Percentiles rank a stretch among this genome's conserved stretches.
Evolutionary conservation across 2,797 vertebrate genomes (phyloP).

Genomic region (Pipistrellus pipistrellus): DNA sequence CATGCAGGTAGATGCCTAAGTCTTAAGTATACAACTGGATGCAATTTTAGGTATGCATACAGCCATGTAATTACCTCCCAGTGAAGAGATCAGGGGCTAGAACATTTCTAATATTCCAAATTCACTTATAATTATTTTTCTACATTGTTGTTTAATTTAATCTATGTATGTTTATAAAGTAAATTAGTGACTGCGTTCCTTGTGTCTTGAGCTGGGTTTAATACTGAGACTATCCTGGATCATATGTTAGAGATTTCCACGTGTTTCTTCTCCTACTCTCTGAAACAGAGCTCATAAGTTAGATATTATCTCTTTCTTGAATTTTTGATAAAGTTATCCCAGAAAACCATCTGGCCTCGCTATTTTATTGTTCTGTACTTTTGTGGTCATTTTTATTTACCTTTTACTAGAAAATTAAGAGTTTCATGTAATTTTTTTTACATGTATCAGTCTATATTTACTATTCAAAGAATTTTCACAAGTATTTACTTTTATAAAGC

Average conservation of each 20-base stretch:
- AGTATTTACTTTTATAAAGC: background rate
- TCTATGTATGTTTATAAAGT: background rate
- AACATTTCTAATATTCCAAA: background rate
- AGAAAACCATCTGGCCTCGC: background rate
- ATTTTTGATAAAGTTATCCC: background rate
- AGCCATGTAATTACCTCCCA: background rate
- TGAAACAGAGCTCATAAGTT: background rate
- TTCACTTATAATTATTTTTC: background rate
- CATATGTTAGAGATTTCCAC: background rate
- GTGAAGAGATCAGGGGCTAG: background rate
- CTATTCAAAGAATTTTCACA: background rate
- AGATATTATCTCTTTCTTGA: background rate
- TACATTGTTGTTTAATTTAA: background rate
- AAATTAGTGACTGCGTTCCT: background rate
- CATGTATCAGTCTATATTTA: background rate
- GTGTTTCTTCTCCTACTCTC: background rate
- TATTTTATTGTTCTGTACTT: background rate
- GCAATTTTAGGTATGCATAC: background rate
- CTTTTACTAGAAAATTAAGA: background rate
- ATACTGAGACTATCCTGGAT: background rate
- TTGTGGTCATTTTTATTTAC: background rate
- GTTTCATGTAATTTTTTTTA: background rate
- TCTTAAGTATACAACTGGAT: background rate
- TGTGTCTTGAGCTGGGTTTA: background rate
- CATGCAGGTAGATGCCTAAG: background rate